Percentiles rank a stretch among this genome's conserved stretches.
These are phyloP conservation scores for Alcedo atthis DNA, from an alignment of 2,797 vertebrate species.

Conservation along the genomic window DNA sequence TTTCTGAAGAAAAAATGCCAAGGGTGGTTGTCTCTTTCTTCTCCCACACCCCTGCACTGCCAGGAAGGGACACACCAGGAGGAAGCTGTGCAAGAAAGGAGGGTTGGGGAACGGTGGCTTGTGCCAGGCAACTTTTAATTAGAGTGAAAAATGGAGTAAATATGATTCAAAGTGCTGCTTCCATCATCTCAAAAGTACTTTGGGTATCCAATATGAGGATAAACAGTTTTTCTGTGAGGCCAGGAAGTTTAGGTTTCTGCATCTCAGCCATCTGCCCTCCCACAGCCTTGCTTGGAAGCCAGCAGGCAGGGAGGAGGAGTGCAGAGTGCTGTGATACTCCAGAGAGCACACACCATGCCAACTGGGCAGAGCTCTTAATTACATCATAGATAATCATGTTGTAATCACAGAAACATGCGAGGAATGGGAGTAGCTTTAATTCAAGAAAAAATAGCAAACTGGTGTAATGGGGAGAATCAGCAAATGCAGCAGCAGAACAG, in stretches of 20 bases:
- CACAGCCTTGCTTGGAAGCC: background rate
- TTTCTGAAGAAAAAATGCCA: conserved; percentile 26
- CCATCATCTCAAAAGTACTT: background rate
- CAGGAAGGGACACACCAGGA: background rate
- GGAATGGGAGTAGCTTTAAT: conserved; percentile 53
- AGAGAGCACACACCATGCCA: conserved; percentile 3
- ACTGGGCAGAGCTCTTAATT: conserved; percentile 37
- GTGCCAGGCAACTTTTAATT: background rate
- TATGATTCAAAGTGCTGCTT: background rate
- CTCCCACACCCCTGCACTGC: background rate
- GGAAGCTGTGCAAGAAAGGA: background rate
- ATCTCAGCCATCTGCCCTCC: background rate
- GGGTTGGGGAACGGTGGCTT: background rate
- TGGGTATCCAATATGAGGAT: background rate
- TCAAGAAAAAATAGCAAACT: conserved; percentile 31
- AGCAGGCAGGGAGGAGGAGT: background rate
- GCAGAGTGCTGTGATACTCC: background rate
- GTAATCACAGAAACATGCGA: conserved; percentile 49
- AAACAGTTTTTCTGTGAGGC: background rate
- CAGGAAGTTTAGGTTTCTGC: background rate
- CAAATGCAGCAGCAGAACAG: background rate
- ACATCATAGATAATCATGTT: conserved; percentile 36
- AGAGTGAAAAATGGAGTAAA: background rate
- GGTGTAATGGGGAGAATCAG: conserved; percentile 36
- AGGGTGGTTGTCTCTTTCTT: background rate